Evolutionary conservation across 2,797 vertebrate genomes (phyloP).

Genomic region (Morelia viridis): DNA sequence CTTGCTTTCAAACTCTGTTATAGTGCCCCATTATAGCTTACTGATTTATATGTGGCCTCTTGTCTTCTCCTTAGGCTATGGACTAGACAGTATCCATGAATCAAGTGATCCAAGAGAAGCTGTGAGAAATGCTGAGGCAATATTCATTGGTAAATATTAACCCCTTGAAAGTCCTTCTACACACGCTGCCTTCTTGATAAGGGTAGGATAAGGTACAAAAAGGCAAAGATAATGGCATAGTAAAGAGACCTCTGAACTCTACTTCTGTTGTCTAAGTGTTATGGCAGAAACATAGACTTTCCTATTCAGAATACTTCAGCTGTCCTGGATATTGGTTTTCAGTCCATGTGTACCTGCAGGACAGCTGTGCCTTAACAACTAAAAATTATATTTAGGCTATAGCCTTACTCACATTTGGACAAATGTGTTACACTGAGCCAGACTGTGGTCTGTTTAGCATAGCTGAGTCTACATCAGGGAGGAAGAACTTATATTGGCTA

Average conservation of each 20-base stretch:
- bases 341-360: not conserved
- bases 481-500: not conserved
- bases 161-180: not conserved
- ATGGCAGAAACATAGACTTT: no score
- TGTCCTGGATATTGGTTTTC: not conserved
- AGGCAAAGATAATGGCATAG: not conserved
- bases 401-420: not conserved
- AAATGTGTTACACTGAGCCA: not conserved
- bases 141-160: conserved; percentile 82
- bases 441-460: not conserved
- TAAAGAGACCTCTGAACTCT: not conserved
- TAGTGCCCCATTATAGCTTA: not conserved
- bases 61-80: conserved; percentile 76
- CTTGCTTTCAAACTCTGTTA: not conserved
- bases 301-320: not conserved
- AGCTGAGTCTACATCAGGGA: not conserved
- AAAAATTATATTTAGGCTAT: not conserved
- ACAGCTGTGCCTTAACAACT: not conserved
- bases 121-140: conserved; percentile 80
- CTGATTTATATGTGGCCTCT: not conserved
- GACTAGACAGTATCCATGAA: conserved; percentile 84
- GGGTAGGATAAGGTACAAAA: not conserved
- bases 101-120: conserved; percentile 79
- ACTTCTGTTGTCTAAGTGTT: not conserved
- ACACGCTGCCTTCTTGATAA: not conserved